Base-by-base conservation (phyloP, 2,113 vertebrate genomes). In the Mustelus asterias region DNA sequence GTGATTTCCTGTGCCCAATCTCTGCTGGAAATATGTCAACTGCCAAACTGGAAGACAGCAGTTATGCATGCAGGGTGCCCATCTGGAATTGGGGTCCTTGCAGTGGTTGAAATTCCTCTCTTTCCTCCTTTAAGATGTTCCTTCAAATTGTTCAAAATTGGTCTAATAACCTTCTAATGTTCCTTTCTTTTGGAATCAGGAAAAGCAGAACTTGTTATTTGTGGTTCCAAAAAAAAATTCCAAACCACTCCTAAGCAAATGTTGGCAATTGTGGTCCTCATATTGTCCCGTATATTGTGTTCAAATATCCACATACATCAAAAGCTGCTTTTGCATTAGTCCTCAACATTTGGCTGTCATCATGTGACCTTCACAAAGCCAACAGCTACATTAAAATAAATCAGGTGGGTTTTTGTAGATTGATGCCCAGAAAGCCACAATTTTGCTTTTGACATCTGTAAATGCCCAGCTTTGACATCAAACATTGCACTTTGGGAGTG, bases 371-470 rank as follows among this genome's bases (percentile, higher is more conserved):
- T 83, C 14, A 37, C n/a, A 83, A 83, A 83, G 78, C n/a, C 14
- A 83, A n/a, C 70, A 83, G 78, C 78, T 14, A 83, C 78, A 83
- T 83, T 37, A 83, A 83, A 83, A 83, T 83, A 83, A 83, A 83
- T 18, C 33, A 41, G n/a, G 78, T 41, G 37, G 78, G 0, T 83
- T 37, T 83, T 83, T 83, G 37, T 83, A 37, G n/a, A 41, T 83
- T 83, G 78, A 14, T 37, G 37, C 14, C n/a, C 78, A 16, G 70
- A 37, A 83, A 83, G n/a, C n/a, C 6, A 14, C 78, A 41, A 2
- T 41, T 78, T 10, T 41, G n/a, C 76, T n/a, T 80, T 13, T 37
- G 76, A 80, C n/a, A n/a, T 83, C 78, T 41, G n/a, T 83, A 83
- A 37, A 83, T 83, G n/a, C n/a, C 4, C 14, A 83, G 14, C 78